These are phyloP conservation scores for Alauda arvensis DNA, from an alignment of 2,797 vertebrate genomes.

Conservation along the genomic window DNA sequence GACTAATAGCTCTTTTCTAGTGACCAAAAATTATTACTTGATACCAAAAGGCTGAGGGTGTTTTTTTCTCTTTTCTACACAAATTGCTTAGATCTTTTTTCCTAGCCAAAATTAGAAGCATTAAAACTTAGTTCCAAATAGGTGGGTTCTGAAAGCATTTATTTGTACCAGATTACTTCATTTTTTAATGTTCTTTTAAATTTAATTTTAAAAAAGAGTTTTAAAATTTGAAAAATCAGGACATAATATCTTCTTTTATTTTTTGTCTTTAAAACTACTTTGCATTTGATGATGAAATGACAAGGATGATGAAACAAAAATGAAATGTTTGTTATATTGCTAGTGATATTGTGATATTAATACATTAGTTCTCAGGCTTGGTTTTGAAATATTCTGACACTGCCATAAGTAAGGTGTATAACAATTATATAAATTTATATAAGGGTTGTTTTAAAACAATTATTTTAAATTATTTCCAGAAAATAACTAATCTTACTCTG, in stretches of 20 bases:
- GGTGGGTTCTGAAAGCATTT: neutral
- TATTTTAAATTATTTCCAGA: neutral
- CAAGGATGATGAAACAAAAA: neutral
- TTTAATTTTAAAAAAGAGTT: neutral
- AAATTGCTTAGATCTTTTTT: neutral
- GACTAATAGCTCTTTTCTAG: neutral
- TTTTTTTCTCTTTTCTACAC: neutral
- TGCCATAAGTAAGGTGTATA: neutral
- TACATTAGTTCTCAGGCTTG: neutral
- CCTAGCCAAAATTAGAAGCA: neutral
- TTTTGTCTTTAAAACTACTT: neutral
- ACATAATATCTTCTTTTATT: neutral
- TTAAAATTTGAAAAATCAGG: neutral
- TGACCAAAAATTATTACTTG: neutral
- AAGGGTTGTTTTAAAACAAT: neutral
- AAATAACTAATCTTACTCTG: neutral
- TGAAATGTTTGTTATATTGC: neutral
- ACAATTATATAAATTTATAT: neutral
- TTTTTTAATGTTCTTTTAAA: neutral
- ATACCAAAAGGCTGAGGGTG: rapidly evolving
- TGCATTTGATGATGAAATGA: neutral
- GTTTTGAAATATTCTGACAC: neutral
- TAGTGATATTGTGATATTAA: neutral
- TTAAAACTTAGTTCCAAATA: neutral
- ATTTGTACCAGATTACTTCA: neutral